A percentile compares a stretch with the other conserved stretches of the same genome.
These are phyloP conservation scores for Excalfactoria chinensis DNA, from an alignment of 2,113 vertebrate species.

Conservation along the genomic window DNA sequence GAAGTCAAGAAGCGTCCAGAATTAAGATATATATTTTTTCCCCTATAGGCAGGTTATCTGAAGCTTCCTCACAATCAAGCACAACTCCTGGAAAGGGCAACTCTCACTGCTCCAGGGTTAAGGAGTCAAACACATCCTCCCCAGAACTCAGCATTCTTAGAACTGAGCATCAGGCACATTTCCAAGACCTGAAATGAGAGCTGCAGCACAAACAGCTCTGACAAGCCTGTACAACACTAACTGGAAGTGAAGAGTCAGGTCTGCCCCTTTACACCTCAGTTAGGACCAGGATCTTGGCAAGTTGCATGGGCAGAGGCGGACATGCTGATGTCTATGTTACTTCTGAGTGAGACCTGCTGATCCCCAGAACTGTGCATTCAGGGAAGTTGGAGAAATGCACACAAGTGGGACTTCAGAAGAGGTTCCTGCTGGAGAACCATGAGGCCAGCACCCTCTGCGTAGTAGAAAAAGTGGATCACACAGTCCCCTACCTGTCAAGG, in stretches of 20 bases:
- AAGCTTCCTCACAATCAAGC: background rate
- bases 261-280: background rate
- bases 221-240: background rate
- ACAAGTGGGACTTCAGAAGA: background rate
- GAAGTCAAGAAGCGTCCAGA: background rate
- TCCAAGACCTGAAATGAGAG: background rate
- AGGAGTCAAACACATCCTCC: background rate
- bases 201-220: background rate
- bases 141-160: background rate
- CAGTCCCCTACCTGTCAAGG: accelerated
- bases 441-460: background rate
- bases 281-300: background rate
- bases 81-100: background rate
- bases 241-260: background rate
- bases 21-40: background rate
- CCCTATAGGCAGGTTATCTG: background rate
- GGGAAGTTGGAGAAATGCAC: background rate
- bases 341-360: background rate
- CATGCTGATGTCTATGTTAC: background rate
- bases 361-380: background rate
- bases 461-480: accelerated
- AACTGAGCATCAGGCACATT: background rate
- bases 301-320: background rate
- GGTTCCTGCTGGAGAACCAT: background rate
- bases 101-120: background rate